Percentiles rank a stretch among this genome's conserved stretches.
Conservation (phyloP, 2,888 invertebrate genomes). For the Nephrocerus scutellatus region DNA sequence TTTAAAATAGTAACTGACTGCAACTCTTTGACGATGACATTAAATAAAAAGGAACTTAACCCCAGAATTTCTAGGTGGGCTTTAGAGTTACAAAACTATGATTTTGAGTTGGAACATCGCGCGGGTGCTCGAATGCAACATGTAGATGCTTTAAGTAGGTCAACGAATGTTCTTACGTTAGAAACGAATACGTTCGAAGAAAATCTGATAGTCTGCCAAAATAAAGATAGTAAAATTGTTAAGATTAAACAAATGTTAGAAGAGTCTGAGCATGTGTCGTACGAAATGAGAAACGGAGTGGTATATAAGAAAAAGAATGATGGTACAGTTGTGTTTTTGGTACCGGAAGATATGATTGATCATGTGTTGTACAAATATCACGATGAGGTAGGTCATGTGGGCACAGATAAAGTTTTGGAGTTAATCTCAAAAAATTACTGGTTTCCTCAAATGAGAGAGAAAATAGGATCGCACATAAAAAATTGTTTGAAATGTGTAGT, state of each 20-base stretch:
- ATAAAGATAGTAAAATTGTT: neutral
- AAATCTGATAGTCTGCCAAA: neutral
- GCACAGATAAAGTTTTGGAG: neutral
- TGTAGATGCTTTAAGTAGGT: neutral
- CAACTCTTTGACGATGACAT: no score
- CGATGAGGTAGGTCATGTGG: neutral
- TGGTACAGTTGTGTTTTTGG: no score
- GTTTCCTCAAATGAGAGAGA: neutral
- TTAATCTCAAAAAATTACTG: neutral
- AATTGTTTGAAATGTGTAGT: neutral
- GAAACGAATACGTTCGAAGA: neutral
- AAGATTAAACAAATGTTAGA: neutral
- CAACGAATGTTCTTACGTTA: no score
- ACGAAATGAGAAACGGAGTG: no score
- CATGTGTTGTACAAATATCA: neutral
- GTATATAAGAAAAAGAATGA: no score
- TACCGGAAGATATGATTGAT: conserved; percentile 1
- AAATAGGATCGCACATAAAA: neutral
- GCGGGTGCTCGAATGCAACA: neutral
- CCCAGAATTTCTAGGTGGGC: neutral
- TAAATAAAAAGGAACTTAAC: no score
- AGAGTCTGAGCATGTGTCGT: neutral
- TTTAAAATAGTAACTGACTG: no score
- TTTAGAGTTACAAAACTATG: neutral
- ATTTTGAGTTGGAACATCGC: neutral